A percentile compares a stretch with the other conserved stretches of the same genome.
Conservation (phyloP, 2,113 vertebrate species). For the Bufo bufo region DNA sequence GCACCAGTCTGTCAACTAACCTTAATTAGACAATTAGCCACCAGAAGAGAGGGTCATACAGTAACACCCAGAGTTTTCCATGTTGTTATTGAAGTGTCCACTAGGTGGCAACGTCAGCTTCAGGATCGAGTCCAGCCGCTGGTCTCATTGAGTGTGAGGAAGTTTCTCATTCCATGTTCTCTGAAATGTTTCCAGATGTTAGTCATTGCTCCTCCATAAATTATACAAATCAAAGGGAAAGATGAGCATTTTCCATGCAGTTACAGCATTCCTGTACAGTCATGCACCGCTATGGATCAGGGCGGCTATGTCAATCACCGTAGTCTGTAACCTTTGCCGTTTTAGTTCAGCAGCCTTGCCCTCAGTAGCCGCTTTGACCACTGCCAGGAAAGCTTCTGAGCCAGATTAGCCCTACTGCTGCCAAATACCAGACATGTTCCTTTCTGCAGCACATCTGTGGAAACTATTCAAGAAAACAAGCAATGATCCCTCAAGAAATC, state of each 20-base stretch:
- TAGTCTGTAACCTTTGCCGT: background rate
- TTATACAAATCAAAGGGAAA: conserved; percentile 9
- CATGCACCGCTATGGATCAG: background rate
- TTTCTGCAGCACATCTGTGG: conserved; percentile 4
- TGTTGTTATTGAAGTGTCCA: background rate
- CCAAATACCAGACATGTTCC: conserved; percentile 18
- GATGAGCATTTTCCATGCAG: conserved; percentile 33
- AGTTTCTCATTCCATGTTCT: conserved; percentile 33
- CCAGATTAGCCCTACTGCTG: background rate
- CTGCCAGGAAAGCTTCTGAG: background rate
- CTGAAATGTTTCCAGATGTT: conserved; percentile 42
- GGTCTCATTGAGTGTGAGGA: background rate
- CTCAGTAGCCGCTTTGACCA: background rate
- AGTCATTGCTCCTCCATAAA: background rate
- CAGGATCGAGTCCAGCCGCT: background rate
- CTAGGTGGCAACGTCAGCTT: conserved; percentile 11
- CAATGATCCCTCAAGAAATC: background rate
- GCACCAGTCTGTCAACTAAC: no score
- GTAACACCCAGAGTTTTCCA: background rate
- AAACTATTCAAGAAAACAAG: conserved; percentile 6
- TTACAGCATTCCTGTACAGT: conserved; percentile 6
- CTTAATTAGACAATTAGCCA: background rate
- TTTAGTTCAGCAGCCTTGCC: conserved; percentile 2
- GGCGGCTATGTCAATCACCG: background rate
- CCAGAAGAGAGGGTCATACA: background rate